phyloP scores from a whole-genome alignment of 2,888 invertebrate species.

The Tyria jacobaeae region DNA sequence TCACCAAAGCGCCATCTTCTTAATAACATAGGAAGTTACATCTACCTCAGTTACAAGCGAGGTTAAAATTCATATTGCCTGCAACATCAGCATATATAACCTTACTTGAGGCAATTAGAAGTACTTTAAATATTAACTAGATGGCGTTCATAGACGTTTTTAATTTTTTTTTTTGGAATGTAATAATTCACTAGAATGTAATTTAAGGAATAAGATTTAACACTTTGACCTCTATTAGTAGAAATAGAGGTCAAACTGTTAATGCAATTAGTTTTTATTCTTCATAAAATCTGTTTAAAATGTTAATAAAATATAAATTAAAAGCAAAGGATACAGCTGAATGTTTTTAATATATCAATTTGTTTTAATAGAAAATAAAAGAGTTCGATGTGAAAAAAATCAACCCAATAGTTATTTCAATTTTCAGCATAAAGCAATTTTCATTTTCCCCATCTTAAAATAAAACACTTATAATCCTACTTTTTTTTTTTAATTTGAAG shows the following conservation, averaged over 20 bases:
- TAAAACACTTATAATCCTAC: not conserved
- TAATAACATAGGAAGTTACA: not conserved
- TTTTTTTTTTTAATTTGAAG: no score
- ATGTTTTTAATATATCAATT: not conserved
- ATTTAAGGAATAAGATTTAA: no score
- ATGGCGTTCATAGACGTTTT: not conserved
- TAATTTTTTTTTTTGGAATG: not conserved
- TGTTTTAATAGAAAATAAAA: not conserved
- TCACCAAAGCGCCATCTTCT: conserved; percentile 1
- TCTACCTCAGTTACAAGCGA: not conserved
- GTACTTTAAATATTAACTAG: not conserved
- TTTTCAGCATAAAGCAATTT: not conserved
- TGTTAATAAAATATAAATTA: not conserved
- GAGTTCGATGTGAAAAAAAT: not conserved
- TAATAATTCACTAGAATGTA: no score
- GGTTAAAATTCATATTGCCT: not conserved
- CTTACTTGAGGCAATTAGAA: no score
- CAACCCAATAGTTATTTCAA: not conserved
- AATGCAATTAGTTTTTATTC: no score
- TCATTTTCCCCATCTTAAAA: not conserved
- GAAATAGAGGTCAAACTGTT: no score
- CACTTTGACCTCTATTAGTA: no score
- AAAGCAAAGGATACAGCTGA: not conserved
- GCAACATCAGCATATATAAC: no score
- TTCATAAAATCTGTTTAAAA: no score